These are phyloP conservation scores for Pristionchus japonicus DNA, from an alignment of 2,888 invertebrate genomes.

Conservation along the genomic window DNA sequence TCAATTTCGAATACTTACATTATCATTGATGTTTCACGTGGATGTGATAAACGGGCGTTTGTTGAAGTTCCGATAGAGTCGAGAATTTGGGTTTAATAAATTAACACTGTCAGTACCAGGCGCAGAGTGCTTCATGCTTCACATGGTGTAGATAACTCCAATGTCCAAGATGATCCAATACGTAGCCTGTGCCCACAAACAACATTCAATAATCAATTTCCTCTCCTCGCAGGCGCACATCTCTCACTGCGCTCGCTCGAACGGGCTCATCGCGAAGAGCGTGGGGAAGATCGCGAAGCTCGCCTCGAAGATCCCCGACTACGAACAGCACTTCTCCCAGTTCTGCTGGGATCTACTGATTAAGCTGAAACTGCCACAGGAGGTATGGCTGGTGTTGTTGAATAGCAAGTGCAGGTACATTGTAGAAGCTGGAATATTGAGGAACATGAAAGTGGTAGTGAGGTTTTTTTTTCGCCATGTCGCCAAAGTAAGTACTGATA, in stretches of 20 bases:
- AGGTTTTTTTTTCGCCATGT: too few relatives aligned
- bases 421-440: not conserved
- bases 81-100: too few relatives aligned
- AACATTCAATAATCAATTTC: not conserved
- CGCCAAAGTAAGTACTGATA: too few relatives aligned
- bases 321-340: conserved; percentile 70
- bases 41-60: too few relatives aligned
- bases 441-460: not conserved
- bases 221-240: conserved; percentile 60
- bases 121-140: too few relatives aligned
- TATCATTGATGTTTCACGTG: not conserved
- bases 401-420: not conserved
- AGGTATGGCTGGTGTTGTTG: conserved; percentile 52
- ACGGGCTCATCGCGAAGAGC: conserved; percentile 71
- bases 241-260: conserved; percentile 68
- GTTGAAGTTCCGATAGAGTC: too few relatives aligned
- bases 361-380: conserved; percentile 66
- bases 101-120: too few relatives aligned
- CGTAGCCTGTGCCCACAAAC: not conserved
- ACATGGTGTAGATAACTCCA: too few relatives aligned
- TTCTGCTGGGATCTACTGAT: conserved; percentile 74
- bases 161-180: too few relatives aligned
- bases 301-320: conserved; percentile 67
- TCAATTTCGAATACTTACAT: not conserved
- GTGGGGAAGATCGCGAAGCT: conserved; percentile 68